phyloP scores from a whole-genome alignment of 2,888 invertebrate genomes.

The Congeria kusceri region DNA sequence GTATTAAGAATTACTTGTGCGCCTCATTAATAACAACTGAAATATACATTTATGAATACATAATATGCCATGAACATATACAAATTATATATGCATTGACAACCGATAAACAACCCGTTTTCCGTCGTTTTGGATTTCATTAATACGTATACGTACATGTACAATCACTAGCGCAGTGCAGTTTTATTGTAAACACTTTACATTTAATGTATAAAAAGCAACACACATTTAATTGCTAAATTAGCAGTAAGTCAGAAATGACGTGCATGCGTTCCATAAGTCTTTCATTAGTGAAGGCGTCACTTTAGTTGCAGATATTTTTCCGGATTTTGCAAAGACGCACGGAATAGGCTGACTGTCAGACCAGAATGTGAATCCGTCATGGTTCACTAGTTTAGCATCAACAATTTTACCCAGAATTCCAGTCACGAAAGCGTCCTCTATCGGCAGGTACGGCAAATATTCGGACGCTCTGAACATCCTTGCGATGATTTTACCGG shows the following conservation, averaged over 20 bases:
- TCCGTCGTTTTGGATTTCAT: too few relatives aligned
- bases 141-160: too few relatives aligned
- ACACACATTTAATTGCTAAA: neutral
- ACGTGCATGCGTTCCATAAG: slow-evolving; percentile 35
- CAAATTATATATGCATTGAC: too few relatives aligned
- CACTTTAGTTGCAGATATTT: slow-evolving; percentile 42
- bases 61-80: too few relatives aligned
- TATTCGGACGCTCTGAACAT: slow-evolving; percentile 65
- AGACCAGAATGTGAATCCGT: slow-evolving; percentile 42
- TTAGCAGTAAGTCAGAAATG: neutral
- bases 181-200: too few relatives aligned
- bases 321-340: slow-evolving; percentile 18
- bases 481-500: slow-evolving; percentile 59
- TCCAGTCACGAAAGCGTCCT: slow-evolving; percentile 78
- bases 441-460: slow-evolving; percentile 71
- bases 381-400: slow-evolving; percentile 23
- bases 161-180: too few relatives aligned
- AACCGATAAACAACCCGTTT: too few relatives aligned
- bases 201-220: too few relatives aligned
- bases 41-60: too few relatives aligned
- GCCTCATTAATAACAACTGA: too few relatives aligned
- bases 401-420: slow-evolving; percentile 66
- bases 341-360: slow-evolving; percentile 37
- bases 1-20: too few relatives aligned
- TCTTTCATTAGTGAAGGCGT: slow-evolving; percentile 24